Evolutionary conservation across 35 echinoderm and acorn worm species (phyloP).

Genomic region (Heliocidaris erythrogramma): DNA sequence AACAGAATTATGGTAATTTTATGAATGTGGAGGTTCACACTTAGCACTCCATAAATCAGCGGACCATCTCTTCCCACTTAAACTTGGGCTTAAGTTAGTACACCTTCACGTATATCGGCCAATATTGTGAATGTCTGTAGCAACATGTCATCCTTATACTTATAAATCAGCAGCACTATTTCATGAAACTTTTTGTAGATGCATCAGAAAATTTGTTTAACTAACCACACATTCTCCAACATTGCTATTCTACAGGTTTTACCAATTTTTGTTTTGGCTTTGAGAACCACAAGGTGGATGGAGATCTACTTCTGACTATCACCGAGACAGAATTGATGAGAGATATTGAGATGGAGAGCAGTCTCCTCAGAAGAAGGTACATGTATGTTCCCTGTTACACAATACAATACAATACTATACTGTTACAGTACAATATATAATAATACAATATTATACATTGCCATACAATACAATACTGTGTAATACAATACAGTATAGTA

Average conservation of each 20-base stretch:
- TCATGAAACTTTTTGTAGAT: no score
- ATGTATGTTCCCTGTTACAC: background rate
- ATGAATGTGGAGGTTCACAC: no score
- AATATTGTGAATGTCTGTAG: no score
- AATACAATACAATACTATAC: background rate
- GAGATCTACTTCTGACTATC: slow-evolving; percentile 89
- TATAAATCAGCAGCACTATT: no score
- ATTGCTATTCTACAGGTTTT: slow-evolving; percentile 48
- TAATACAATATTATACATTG: background rate
- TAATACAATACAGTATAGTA: background rate
- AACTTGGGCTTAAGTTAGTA: no score
- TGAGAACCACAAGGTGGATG: slow-evolving; percentile 87
- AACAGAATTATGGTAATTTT: no score
- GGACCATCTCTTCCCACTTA: no score
- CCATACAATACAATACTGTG: background rate
- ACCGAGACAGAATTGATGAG: slow-evolving; percentile 73
- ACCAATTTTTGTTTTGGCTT: slow-evolving; percentile 61
- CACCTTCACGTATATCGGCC: no score
- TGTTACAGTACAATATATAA: no score
- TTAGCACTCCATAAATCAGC: no score
- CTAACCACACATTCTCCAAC: background rate
- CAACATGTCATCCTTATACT: no score
- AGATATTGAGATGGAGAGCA: slow-evolving; percentile 88
- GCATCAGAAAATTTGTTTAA: no score
- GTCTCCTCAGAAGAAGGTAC: slow-evolving; percentile 86